Conservation (phyloP, 2,888 invertebrate genomes). For the Stenodema calcarata region DNA sequence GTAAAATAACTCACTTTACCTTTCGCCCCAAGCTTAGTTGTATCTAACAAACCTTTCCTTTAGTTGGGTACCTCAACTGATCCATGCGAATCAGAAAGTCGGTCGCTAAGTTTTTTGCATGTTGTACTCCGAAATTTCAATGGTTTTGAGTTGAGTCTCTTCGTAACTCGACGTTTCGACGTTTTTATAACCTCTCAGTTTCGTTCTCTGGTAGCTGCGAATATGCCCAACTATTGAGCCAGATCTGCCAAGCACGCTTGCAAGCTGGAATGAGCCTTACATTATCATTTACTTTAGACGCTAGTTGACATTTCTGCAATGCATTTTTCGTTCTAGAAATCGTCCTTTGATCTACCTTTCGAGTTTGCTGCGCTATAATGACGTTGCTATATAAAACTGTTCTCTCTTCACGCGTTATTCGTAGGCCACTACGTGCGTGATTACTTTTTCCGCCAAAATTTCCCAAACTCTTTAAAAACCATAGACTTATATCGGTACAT, state of each 20-base stretch:
- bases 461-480: too few relatives aligned
- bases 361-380: too few relatives aligned
- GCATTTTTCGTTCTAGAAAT: too few relatives aligned
- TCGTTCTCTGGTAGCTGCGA: background rate
- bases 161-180: background rate
- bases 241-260: background rate
- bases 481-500: too few relatives aligned
- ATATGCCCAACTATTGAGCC: background rate
- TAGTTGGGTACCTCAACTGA: background rate
- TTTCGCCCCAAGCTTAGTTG: background rate
- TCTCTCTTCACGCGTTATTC: too few relatives aligned
- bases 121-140: background rate
- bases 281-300: too few relatives aligned
- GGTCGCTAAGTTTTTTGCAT: background rate
- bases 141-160: background rate
- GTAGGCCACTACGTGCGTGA: too few relatives aligned
- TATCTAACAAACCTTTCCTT: background rate
- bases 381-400: too few relatives aligned
- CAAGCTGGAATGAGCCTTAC: background rate
- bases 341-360: too few relatives aligned
- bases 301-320: too few relatives aligned
- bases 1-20: background rate
- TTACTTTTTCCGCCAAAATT: too few relatives aligned
- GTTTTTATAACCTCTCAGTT: background rate
- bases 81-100: background rate